Evolutionary conservation across 2,888 invertebrate genomes (phyloP), one percentile per base, ranked within the genome.

Genomic region (Dicycla oo): DNA sequence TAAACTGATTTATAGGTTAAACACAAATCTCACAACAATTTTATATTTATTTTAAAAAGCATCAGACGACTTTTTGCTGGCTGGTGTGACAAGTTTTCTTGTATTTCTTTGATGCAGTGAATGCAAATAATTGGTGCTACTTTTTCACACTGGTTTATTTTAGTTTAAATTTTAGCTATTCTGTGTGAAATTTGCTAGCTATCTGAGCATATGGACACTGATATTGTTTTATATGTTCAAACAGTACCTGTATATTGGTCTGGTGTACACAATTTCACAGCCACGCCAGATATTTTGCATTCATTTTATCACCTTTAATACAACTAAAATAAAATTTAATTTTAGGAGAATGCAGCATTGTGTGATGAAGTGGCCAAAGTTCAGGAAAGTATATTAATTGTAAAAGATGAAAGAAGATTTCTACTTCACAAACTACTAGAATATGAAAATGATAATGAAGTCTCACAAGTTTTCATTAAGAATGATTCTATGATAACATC

Each of bases 311-410:
- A n/a, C 11, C n/a, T 60, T 0, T 26, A 40, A 6, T 8, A 38
- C 7, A 26, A 54, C 18, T 58, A 61, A 47, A 49, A 53, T 38
- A 1, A 15, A 30, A 8, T 56, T 64, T 30, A 18, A 45, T 88
- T 87, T 56, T 86, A 98, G 98, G 98, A 98, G 95, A 98, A 98
- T 95, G 97, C 98, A 67, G 98, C 98, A 8, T 92, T 99, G 4
- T 98, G 98, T 92, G 99, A 99, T 95, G 98, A 99, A 96, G 97
- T 98, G 23, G 97, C 98, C 0, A 97, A 97, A 91, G 97, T 98
- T 79, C 98, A 99, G 93, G 98, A 98, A 87, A 98, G 98, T 91
- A 97, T 98, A 63, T 93, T 97, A 40, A 96, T 97, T 67, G 97
- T 98, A 0, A 98, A 98, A 89, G 98, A 98, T 90, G 98, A 99